A percentile compares a stretch with the other conserved stretches of the same genome.
Conservation (phyloP, 2,797 vertebrate genomes). For the Malacoctenus gilli region DNA sequence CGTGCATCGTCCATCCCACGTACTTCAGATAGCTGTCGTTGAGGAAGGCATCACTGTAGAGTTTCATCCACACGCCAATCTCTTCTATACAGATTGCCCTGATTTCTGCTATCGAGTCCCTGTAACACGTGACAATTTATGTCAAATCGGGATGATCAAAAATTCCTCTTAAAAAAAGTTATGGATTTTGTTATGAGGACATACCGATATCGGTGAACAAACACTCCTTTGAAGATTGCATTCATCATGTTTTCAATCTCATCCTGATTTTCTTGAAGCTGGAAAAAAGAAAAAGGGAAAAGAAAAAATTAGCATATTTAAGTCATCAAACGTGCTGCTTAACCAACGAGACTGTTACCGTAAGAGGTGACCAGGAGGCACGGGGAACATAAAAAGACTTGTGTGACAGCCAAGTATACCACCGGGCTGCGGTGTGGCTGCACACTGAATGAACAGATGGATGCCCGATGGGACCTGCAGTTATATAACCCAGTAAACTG, state of each 20-base stretch:
- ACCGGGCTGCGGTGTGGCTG: slow-evolving; percentile 48
- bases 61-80: slow-evolving; percentile 98
- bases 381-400: slow-evolving; percentile 46
- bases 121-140: slow-evolving; percentile 54
- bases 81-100: slow-evolving; percentile 97
- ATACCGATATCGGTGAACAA: slow-evolving; percentile 98
- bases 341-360: slow-evolving; percentile 5
- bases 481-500: slow-evolving; percentile 63
- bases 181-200: no score
- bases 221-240: slow-evolving; percentile 99
- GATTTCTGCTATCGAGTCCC: slow-evolving; percentile 97
- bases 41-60: slow-evolving; percentile 97
- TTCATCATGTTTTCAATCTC: slow-evolving; percentile 99
- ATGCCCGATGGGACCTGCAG: slow-evolving; percentile 56
- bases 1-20: slow-evolving; percentile 97
- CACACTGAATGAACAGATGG: slow-evolving; percentile 67
- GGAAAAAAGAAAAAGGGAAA: slow-evolving; percentile 65
- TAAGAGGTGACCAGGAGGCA: slow-evolving; percentile 26
- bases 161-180: no score
- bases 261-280: slow-evolving; percentile 99
- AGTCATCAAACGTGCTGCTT: slow-evolving; percentile 8
- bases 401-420: slow-evolving; percentile 47
- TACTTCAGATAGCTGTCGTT: slow-evolving; percentile 99
- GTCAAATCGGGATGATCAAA: background rate
- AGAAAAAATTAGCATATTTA: background rate